A percentile compares a stretch with the other conserved stretches of the same genome.
Conservation (phyloP, 2,113 vertebrate genomes). For the Pardalotus punctatus region DNA sequence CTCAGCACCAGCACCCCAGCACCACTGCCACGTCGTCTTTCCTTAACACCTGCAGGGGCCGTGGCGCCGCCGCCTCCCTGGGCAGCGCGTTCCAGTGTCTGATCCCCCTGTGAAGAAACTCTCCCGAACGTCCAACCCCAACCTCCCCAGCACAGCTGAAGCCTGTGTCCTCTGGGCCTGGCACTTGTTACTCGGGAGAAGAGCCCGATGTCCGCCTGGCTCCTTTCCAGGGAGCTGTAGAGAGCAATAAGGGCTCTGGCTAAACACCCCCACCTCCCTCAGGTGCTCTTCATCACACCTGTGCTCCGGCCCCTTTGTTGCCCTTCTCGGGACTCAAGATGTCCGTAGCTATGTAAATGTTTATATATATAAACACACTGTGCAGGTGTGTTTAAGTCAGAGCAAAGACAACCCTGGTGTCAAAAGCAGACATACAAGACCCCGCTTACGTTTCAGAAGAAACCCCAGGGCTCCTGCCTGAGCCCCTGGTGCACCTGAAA, state of each 20-base stretch:
- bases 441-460: neutral
- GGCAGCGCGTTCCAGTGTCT: neutral
- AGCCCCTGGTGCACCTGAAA: rapidly evolving
- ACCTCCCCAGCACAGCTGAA: no score
- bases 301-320: no score
- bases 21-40: rapidly evolving
- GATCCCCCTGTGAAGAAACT: neutral
- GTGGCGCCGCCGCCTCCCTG: neutral
- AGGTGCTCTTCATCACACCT: no score
- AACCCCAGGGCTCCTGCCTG: rapidly evolving
- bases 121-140: rapidly evolving
- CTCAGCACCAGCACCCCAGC: neutral
- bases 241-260: rapidly evolving
- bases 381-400: neutral
- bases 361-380: neutral
- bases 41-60: neutral
- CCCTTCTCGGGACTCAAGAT: no score
- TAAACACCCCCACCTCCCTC: neutral
- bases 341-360: no score
- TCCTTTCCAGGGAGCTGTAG: rapidly evolving
- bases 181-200: neutral
- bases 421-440: no score
- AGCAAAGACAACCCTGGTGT: neutral
- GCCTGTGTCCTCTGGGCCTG: neutral
- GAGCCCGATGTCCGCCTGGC: rapidly evolving